Percentiles rank a stretch among this genome's conserved stretches.
phyloP scores from a whole-genome alignment of 2,113 vertebrate genomes.

The Sprattus sprattus region DNA sequence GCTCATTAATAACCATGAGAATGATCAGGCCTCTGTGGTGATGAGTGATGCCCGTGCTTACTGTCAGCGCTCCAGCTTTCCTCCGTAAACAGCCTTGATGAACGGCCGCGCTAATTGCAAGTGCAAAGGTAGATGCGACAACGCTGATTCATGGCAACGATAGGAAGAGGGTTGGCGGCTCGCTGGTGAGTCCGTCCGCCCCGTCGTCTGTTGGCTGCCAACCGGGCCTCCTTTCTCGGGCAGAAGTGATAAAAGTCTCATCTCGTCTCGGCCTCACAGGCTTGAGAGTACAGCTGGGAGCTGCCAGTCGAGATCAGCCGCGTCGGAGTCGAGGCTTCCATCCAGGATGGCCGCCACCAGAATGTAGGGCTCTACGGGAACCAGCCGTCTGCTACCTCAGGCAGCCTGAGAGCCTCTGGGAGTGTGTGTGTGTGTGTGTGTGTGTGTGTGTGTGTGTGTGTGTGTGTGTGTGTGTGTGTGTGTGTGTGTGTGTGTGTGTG shows the following conservation, averaged over 20 bases:
- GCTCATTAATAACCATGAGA: constrained; percentile 23
- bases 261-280: neutral
- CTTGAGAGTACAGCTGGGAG: neutral
- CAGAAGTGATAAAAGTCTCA: constrained; percentile 10
- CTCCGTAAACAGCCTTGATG: constrained; percentile 5
- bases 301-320: constrained; percentile 25
- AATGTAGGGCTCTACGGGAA: neutral
- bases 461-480: neutral
- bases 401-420: neutral
- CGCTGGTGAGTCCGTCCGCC: neutral
- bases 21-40: neutral
- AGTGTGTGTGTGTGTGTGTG: neutral
- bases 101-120: constrained; percentile 25
- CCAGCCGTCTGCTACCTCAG: neutral
- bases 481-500: neutral
- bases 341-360: constrained; percentile 22
- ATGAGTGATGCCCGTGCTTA: constrained; percentile 14
- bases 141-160: constrained; percentile 31
- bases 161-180: constrained; percentile 9
- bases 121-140: constrained; percentile 14
- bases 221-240: neutral
- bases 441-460: neutral
- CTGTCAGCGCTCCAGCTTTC: neutral
- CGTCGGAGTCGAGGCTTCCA: constrained; percentile 17
- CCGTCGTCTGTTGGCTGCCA: neutral